A percentile compares a stretch with the other conserved stretches of the same genome.
phyloP scores from a whole-genome alignment of 2,888 invertebrate genomes.

The Cyclophora punctaria region DNA sequence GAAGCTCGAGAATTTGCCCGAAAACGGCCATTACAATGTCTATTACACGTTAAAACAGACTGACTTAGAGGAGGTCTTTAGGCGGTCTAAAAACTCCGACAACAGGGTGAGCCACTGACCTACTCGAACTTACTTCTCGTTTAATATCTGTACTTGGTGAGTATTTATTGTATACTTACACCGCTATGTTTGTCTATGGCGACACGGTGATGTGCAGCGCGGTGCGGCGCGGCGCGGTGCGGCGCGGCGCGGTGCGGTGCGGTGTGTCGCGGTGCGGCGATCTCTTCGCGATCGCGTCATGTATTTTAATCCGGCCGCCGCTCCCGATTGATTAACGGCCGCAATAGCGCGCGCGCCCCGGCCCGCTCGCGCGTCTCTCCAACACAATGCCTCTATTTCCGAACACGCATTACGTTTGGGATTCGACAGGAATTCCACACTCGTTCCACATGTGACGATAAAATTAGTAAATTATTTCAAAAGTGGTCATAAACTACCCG shows the following conservation, averaged over 20 bases:
- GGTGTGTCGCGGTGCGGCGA: neutral
- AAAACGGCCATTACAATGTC: no score
- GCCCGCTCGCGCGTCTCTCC: conserved; percentile 3
- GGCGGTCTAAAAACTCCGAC: no score
- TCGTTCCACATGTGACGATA: conserved; percentile 8
- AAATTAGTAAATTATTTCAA: conserved; percentile 17
- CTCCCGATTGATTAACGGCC: conserved; percentile 32
- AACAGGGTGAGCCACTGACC: no score
- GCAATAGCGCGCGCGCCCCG: conserved; percentile 1
- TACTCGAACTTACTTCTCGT: no score
- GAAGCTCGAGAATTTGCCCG: no score
- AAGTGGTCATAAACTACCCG: conserved; percentile 10
- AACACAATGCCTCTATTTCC: conserved; percentile 25
- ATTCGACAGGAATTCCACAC: conserved; percentile 8
- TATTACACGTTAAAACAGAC: no score
- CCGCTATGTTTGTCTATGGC: no score
- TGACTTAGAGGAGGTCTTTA: no score
- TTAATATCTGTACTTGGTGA: no score
- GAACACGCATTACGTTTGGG: conserved; percentile 5
- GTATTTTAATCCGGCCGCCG: conserved; percentile 29
- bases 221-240: neutral
- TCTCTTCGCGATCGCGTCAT: conserved; percentile 25
- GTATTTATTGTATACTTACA: no score
- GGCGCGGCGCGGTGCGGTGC: conserved; percentile 1
- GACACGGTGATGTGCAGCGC: no score